These are phyloP conservation scores for Trypoxylus dichotomus DNA, from an alignment of 1,140 invertebrate genomes.

Conservation along the genomic window DNA sequence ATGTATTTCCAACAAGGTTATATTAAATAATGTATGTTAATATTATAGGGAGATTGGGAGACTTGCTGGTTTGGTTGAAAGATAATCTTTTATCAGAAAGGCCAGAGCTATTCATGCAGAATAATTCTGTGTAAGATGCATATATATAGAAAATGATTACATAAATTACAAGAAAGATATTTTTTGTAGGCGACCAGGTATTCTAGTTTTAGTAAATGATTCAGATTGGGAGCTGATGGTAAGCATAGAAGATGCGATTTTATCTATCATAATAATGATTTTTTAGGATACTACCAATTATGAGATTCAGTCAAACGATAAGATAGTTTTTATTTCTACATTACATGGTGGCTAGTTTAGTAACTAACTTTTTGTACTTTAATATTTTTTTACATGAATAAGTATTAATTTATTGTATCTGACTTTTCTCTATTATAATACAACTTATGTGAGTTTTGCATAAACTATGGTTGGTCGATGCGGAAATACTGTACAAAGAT, in stretches of 20 bases:
- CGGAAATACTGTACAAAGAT: no score
- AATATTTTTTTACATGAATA: no score
- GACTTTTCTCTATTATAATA: no score
- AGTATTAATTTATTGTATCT: no score
- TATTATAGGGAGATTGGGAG: slow-evolving; percentile 71
- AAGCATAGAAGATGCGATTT: slow-evolving; percentile 40
- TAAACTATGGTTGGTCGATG: no score
- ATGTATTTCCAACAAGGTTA: slow-evolving; percentile 42
- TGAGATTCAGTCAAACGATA: slow-evolving; percentile 41
- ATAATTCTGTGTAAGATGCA: slow-evolving; percentile 74
- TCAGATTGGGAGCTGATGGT: slow-evolving; percentile 90
- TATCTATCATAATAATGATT: slow-evolving; percentile 10
- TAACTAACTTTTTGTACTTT: no score
- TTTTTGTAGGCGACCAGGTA: slow-evolving; percentile 78
- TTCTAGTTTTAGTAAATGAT: slow-evolving; percentile 90
- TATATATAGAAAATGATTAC: not conserved
- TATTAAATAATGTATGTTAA: slow-evolving; percentile 24
- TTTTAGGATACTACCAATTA: slow-evolving; percentile 45
- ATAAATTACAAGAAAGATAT: no score
- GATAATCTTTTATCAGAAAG: slow-evolving; percentile 84
- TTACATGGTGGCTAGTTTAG: slow-evolving; percentile 41
- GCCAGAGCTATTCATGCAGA: slow-evolving; percentile 87
- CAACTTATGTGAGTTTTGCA: no score
- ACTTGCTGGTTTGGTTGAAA: slow-evolving; percentile 79
- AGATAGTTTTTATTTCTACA: slow-evolving; percentile 44